Conservation (phyloP, 2,888 invertebrate genomes). For the Microctonus brassicae region DNA sequence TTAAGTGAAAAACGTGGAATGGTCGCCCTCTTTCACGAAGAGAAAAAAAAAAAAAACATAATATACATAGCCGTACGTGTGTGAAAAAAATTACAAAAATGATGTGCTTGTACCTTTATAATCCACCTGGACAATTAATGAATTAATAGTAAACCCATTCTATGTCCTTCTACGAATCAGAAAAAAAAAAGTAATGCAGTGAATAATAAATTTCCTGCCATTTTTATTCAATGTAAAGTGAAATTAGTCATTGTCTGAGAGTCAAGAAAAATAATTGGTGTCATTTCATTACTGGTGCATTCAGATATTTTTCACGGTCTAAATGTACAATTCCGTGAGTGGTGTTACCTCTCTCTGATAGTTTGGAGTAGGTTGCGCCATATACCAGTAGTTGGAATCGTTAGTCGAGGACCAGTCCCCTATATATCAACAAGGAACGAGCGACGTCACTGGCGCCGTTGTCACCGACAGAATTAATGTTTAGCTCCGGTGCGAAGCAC, state of each 20-base stretch:
- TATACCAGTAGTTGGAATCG: conserved; percentile 28
- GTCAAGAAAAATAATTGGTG: conserved; percentile 4
- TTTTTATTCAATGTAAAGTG: background rate
- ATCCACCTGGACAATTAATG: conserved; percentile 15
- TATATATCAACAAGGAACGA: conserved; percentile 28
- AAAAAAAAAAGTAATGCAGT: background rate
- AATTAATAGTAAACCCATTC: background rate
- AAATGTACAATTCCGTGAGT: conserved; percentile 8
- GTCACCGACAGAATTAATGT: conserved; percentile 42
- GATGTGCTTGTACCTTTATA: background rate
- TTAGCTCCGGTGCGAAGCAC: conserved; percentile 32
- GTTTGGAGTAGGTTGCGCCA: conserved; percentile 15
- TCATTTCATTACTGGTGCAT: conserved; percentile 6
- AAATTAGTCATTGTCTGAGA: background rate
- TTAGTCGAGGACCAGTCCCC: conserved; percentile 26
- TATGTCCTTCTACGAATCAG: background rate
- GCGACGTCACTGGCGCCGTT: conserved; percentile 37
- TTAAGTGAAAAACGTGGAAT: conserved; percentile 28
- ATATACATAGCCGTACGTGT: conserved; percentile 28
- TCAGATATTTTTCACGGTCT: conserved; percentile 1
- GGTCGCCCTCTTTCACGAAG: background rate
- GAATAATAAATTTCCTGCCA: background rate
- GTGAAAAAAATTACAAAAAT: conserved; percentile 26
- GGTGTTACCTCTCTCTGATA: background rate
- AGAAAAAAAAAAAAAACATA: background rate